Conservation (phyloP, 2,797 vertebrate species). For the Buphagus erythrorhynchus region DNA sequence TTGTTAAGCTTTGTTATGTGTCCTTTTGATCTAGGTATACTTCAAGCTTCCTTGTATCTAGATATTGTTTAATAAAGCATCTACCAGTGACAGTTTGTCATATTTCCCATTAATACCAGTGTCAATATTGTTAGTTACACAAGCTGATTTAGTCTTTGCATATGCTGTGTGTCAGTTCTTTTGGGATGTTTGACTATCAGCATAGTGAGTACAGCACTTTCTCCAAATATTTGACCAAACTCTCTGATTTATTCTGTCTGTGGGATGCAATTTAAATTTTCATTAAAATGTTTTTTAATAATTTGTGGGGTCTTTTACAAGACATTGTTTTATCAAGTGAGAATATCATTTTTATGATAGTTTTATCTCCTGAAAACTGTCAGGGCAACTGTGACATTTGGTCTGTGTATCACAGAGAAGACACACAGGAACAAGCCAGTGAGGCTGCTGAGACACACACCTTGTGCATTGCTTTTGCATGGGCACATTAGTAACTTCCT, state of each 20-base stretch:
- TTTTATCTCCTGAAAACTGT: neutral
- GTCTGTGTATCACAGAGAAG: neutral
- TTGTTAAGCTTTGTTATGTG: neutral
- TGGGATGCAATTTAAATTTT: neutral
- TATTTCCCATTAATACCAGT: neutral
- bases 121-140: neutral
- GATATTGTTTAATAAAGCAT: neutral
- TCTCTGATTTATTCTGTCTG: neutral
- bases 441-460: neutral
- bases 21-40: neutral
- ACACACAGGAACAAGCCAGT: neutral
- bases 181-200: neutral
- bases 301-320: neutral
- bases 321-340: neutral
- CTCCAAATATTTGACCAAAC: neutral
- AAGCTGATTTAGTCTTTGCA: neutral
- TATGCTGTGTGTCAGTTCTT: neutral
- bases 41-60: neutral
- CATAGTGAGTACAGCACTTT: neutral
- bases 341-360: neutral
- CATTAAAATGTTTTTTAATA: neutral
- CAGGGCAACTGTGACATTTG: neutral
- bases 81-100: neutral
- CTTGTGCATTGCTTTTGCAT: neutral
- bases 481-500: slow-evolving; percentile 8